Percentiles rank a stretch among this genome's conserved stretches.
Evolutionary conservation across 2,888 invertebrate genomes (phyloP).

Genomic region (Automeris io): DNA sequence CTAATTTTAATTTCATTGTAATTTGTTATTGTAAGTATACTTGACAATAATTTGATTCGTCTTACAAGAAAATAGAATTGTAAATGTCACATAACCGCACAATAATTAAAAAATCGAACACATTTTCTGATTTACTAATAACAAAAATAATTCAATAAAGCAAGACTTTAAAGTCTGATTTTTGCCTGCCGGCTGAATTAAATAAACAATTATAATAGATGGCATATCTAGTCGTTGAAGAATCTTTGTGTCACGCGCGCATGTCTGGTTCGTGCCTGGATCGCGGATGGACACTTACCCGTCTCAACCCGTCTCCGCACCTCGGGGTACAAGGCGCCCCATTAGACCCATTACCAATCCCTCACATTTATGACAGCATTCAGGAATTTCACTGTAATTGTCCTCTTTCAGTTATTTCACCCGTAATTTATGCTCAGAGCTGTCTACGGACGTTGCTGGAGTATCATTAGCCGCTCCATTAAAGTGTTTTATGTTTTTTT

Average conservation of each 20-base stretch:
- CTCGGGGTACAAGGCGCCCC: constrained; percentile 18
- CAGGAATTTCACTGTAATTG: constrained; percentile 5
- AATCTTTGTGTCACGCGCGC: constrained; percentile 19
- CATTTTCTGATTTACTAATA: too few species aligned
- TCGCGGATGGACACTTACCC: constrained; percentile 18
- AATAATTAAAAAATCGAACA: too few species aligned
- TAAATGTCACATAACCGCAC: too few species aligned
- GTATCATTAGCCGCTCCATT: neutral
- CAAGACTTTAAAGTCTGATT: too few species aligned
- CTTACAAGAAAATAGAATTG: too few species aligned
- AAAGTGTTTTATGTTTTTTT: neutral
- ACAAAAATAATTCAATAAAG: too few species aligned
- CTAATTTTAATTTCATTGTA: too few species aligned
- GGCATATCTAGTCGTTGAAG: neutral
- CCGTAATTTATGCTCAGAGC: neutral
- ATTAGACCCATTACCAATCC: constrained; percentile 18
- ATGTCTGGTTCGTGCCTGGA: constrained; percentile 12
- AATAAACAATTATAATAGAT: too few species aligned
- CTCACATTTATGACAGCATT: constrained; percentile 7
- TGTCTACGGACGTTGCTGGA: neutral
- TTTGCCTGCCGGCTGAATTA: too few species aligned
- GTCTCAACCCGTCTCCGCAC: constrained; percentile 19
- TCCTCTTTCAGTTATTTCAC: constrained; percentile 1
- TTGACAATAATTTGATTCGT: too few species aligned
- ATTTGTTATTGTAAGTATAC: too few species aligned